A percentile compares a stretch with the other conserved stretches of the same genome.
Evolutionary conservation across 1,140 invertebrate species (phyloP).

Genomic region (Chironomus tepperi): DNA sequence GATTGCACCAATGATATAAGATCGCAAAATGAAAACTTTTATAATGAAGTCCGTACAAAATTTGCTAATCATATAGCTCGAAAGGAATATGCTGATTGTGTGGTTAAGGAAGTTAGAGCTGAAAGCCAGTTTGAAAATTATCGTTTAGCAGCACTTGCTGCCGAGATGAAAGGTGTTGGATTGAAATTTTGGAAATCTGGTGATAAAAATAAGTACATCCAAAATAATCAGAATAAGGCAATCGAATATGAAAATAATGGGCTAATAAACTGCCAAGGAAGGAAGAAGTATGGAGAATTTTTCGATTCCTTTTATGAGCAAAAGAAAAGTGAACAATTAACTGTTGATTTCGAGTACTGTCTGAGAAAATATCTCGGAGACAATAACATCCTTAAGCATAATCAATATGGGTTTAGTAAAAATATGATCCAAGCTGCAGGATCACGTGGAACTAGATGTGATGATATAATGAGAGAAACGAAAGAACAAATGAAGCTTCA

Average conservation of each 20-base stretch:
- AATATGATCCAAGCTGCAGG: not conserved
- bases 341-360: not conserved
- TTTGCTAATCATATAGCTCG: not conserved
- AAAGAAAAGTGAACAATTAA: not conserved
- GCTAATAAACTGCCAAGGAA: not conserved
- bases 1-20: not conserved
- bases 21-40: not conserved
- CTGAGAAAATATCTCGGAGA: not conserved
- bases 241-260: not conserved
- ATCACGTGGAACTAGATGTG: not conserved
- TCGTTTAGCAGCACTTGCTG: not conserved
- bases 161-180: not conserved
- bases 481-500: not conserved
- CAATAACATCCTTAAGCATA: not conserved
- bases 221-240: not conserved
- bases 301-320: not conserved
- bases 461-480: not conserved
- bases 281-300: not conserved
- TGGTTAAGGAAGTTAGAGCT: not conserved
- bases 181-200: not conserved
- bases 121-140: not conserved
- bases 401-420: not conserved
- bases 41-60: not conserved
- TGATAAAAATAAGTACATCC: not conserved
- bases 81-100: not conserved